Evolutionary conservation across 1,140 invertebrate genomes (phyloP).

Genomic region (Chrysopa pallens): DNA sequence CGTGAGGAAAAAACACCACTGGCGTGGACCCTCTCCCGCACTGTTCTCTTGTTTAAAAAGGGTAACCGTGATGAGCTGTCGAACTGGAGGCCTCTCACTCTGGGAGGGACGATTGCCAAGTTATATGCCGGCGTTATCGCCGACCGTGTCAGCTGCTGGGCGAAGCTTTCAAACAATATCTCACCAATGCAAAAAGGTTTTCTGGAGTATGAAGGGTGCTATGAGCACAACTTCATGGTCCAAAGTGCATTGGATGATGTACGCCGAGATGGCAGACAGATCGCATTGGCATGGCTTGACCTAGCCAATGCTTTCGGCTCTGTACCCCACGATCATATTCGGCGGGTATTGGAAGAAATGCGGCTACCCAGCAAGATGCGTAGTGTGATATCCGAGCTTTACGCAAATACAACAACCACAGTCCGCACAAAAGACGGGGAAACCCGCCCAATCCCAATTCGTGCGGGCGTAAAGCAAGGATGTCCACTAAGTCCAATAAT

Average conservation of each 20-base stretch:
- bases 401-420: slow-evolving; percentile 5
- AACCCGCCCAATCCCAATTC: slow-evolving; percentile 8
- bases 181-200: slow-evolving; percentile 16
- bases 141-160: not conserved
- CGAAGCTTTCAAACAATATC: slow-evolving; percentile 3
- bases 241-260: slow-evolving; percentile 11
- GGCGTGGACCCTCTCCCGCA: slow-evolving; percentile 1
- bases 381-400: slow-evolving; percentile 10
- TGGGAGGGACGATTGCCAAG: slow-evolving; percentile 16
- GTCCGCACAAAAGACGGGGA: slow-evolving; percentile 5
- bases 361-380: slow-evolving; percentile 3
- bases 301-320: slow-evolving; percentile 16
- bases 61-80: slow-evolving; percentile 8
- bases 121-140: slow-evolving; percentile 15
- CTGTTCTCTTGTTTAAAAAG: slow-evolving; percentile 18
- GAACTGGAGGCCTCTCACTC: slow-evolving; percentile 19
- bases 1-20: too few species aligned
- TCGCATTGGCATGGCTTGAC: slow-evolving; percentile 17
- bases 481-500: slow-evolving; percentile 20
- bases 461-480: slow-evolving; percentile 20
- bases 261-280: slow-evolving; percentile 1
- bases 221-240: slow-evolving; percentile 21
- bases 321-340: slow-evolving; percentile 15
- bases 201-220: slow-evolving; percentile 15
- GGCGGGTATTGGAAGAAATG: slow-evolving; percentile 1